A percentile compares a stretch with the other conserved stretches of the same genome.
These are phyloP conservation scores for Tenthredo distinguenda DNA, from an alignment of 2,888 invertebrate species.

Conservation along the genomic window DNA sequence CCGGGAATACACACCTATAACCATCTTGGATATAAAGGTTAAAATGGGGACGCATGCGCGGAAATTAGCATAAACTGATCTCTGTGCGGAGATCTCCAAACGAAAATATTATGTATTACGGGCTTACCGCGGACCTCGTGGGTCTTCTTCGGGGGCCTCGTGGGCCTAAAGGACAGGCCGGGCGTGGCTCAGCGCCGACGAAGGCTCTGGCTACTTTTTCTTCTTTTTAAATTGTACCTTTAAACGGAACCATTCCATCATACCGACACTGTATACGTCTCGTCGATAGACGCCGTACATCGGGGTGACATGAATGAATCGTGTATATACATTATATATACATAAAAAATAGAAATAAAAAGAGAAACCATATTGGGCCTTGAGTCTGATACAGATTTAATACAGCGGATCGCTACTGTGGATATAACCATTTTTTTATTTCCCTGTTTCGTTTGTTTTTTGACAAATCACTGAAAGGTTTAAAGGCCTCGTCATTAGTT, in stretches of 20 bases:
- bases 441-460: background rate
- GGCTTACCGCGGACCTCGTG: slow-evolving; percentile 56
- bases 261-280: slow-evolving; percentile 61
- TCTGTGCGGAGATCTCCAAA: slow-evolving; percentile 64
- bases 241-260: slow-evolving; percentile 64
- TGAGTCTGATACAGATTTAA: background rate
- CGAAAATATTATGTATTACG: slow-evolving; percentile 67
- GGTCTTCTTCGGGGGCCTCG: slow-evolving; percentile 49
- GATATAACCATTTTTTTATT: background rate
- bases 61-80: slow-evolving; percentile 70
- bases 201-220: slow-evolving; percentile 50
- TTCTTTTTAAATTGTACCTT: slow-evolving; percentile 58
- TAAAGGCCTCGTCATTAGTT: background rate
- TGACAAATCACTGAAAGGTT: background rate
- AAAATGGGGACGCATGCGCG: slow-evolving; percentile 62
- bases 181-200: slow-evolving; percentile 54
- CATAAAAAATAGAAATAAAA: slow-evolving; percentile 1
- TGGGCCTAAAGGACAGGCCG: slow-evolving; percentile 59
- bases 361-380: background rate
- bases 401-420: background rate
- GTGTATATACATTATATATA: slow-evolving; percentile 33
- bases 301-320: slow-evolving; percentile 50
- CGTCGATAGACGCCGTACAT: slow-evolving; percentile 51
- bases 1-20: slow-evolving; percentile 17
- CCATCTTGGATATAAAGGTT: slow-evolving; percentile 54